Evolutionary conservation across 2,113 vertebrate species (phyloP).

Genomic region (Calidris pugnax): DNA sequence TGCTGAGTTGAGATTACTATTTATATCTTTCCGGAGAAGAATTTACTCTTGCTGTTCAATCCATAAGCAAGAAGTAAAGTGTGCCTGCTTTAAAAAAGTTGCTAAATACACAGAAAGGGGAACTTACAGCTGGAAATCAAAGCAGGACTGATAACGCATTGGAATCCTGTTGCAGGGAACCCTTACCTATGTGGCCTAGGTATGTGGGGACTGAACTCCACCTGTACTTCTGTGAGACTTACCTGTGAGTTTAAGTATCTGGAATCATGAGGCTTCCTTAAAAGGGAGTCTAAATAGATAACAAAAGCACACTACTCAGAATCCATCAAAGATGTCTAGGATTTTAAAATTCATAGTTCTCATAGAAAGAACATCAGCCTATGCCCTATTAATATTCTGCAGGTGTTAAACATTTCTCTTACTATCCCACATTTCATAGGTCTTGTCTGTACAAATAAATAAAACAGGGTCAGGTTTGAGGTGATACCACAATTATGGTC

Average conservation of each 20-base stretch:
- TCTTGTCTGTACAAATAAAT: background rate
- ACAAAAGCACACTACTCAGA: background rate
- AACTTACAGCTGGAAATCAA: background rate
- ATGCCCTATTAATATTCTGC: background rate
- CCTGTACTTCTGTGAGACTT: background rate
- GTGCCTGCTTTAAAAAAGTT: background rate
- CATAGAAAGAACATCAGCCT: background rate
- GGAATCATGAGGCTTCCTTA: background rate
- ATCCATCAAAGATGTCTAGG: background rate
- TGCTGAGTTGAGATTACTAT: background rate
- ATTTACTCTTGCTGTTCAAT: background rate
- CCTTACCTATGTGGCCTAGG: background rate
- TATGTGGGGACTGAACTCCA: background rate
- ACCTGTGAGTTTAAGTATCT: background rate
- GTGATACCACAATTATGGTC: background rate
- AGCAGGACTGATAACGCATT: background rate
- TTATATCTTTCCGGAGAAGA: background rate
- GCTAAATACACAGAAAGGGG: background rate
- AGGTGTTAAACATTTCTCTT: background rate
- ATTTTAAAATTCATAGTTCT: background rate
- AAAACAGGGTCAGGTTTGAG: background rate
- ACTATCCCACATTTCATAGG: background rate
- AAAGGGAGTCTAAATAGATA: background rate
- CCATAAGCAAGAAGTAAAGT: background rate
- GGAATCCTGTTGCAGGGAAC: background rate